phyloP scores from a whole-genome alignment of 1,140 invertebrate genomes.

The Listronotus oregonensis region DNA sequence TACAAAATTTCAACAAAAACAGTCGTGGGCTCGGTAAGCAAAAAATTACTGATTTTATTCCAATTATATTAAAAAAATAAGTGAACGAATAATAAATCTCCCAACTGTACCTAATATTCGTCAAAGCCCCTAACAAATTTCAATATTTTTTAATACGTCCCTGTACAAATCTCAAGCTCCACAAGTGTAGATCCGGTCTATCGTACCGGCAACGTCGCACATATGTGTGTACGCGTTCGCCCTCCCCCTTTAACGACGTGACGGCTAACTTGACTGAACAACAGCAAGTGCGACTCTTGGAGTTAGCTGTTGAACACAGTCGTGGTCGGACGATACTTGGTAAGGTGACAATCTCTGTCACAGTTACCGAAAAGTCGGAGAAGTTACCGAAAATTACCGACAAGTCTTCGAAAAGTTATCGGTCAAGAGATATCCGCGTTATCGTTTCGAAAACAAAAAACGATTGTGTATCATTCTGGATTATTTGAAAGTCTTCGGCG shows the following conservation, averaged over 20 bases:
- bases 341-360: constrained; percentile 28
- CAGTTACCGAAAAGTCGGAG: constrained; percentile 16
- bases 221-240: constrained; percentile 26
- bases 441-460: neutral
- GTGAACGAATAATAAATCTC: no score
- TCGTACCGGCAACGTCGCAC: constrained; percentile 39
- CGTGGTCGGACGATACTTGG: constrained; percentile 21
- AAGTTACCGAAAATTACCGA: constrained; percentile 24
- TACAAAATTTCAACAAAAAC: no score
- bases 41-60: no score
- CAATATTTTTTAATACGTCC: neutral
- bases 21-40: no score
- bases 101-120: no score
- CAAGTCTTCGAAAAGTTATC: constrained; percentile 3
- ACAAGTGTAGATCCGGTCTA: constrained; percentile 49
- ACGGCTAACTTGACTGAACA: constrained; percentile 7
- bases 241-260: constrained; percentile 12
- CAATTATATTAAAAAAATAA: no score
- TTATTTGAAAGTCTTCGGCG: neutral
- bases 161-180: constrained; percentile 24
- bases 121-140: no score
- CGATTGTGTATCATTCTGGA: neutral
- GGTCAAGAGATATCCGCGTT: neutral
- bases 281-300: constrained; percentile 25
- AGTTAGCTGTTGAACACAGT: constrained; percentile 23